Conservation (phyloP, 2,113 vertebrate species). For the Syrrhaptes paradoxus region DNA sequence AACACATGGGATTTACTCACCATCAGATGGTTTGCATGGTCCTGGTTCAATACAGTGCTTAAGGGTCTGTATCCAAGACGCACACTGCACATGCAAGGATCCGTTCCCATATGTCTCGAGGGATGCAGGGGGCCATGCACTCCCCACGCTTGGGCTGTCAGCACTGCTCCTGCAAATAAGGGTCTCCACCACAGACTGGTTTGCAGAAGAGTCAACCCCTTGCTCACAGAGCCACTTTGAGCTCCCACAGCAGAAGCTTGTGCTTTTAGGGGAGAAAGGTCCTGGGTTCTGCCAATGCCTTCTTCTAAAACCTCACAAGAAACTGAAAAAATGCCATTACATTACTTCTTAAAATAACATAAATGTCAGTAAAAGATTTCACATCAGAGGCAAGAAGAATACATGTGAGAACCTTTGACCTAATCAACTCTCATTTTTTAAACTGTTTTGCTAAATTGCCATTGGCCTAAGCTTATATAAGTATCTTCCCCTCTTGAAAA, state of each 20-base stretch:
- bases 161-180: not conserved
- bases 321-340: not conserved
- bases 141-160: fast-evolving
- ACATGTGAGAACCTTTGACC: not conserved
- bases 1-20: not conserved
- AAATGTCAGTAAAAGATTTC: not conserved
- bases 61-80: not conserved
- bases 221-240: not conserved
- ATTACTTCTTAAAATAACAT: not conserved
- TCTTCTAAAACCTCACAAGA: not conserved
- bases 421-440: not conserved
- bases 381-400: not conserved
- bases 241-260: not conserved
- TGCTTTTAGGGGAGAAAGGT: not conserved
- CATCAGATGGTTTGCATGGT: fast-evolving
- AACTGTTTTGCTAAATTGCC: not conserved
- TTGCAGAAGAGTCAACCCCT: not conserved
- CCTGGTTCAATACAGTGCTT: not conserved
- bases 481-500: not conserved
- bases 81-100: fast-evolving
- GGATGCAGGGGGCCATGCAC: not conserved
- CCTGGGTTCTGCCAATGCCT: not conserved
- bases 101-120: not conserved
- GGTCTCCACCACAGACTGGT: not conserved
- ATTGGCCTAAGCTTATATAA: not conserved